Evolutionary conservation across 92 coral and sea anemone genomes (phyloP).

Genomic region (Phenganax marumi): DNA sequence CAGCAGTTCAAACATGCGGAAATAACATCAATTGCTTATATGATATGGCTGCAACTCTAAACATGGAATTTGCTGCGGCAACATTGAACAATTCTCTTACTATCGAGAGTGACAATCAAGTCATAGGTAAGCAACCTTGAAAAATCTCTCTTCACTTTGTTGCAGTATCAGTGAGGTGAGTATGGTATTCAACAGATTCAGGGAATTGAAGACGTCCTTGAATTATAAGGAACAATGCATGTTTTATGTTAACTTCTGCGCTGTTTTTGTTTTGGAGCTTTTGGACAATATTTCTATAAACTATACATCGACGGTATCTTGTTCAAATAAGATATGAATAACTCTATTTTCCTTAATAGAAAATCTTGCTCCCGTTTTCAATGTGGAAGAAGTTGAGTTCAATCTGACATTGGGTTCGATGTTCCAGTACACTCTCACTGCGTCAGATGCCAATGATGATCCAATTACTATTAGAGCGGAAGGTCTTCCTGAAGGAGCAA

Average conservation of each 20-base stretch:
- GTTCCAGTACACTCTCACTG: slow-evolving; percentile 15
- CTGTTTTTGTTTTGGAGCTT: too few species aligned
- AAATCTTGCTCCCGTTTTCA: slow-evolving; percentile 15
- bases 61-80: slow-evolving; percentile 51
- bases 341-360: slow-evolving; percentile 5
- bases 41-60: slow-evolving; percentile 72
- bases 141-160: too few species aligned
- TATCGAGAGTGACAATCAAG: slow-evolving; percentile 46
- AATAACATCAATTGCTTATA: slow-evolving; percentile 61
- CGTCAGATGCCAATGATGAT: slow-evolving; percentile 24
- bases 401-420: slow-evolving; percentile 9
- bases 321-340: background rate
- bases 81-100: slow-evolving; percentile 53
- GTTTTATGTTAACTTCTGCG: too few species aligned
- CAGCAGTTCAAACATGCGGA: slow-evolving; percentile 62
- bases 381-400: slow-evolving; percentile 9
- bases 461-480: background rate
- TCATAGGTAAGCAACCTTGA: slow-evolving; percentile 42
- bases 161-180: background rate
- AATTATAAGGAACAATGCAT: too few species aligned
- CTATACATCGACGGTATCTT: background rate
- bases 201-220: background rate
- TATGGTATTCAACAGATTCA: background rate
- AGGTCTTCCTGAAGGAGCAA: slow-evolving; percentile 36
- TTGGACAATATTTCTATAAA: too few species aligned